These are phyloP conservation scores for Papilio helenus DNA, from an alignment of 1,140 invertebrate species.

Conservation along the genomic window DNA sequence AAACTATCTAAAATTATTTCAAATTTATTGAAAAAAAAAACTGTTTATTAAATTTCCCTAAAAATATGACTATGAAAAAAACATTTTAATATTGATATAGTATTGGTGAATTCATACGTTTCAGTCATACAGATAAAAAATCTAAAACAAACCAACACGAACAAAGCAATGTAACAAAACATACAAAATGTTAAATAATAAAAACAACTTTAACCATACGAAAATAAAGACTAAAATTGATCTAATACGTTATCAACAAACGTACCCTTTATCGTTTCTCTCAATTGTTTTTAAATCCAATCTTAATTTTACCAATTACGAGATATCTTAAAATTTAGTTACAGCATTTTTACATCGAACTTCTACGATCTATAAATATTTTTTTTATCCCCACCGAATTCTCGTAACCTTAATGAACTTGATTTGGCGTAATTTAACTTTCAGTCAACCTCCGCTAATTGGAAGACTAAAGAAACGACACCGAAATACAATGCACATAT, in stretches of 20 bases:
- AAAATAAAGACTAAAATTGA: neutral
- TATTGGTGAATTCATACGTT: neutral
- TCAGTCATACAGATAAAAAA: neutral
- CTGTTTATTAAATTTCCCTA: no score
- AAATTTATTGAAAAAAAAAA: no score
- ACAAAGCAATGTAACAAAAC: neutral
- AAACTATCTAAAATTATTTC: no score
- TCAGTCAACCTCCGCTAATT: constrained; percentile 70
- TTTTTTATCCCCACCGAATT: constrained; percentile 46
- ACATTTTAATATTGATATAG: neutral
- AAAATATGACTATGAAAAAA: no score
- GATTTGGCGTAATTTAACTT: constrained; percentile 60
- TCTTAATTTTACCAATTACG: constrained; percentile 36
- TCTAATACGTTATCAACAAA: neutral
- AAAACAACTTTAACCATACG: neutral
- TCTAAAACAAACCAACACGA: neutral
- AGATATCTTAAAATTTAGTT: constrained; percentile 39
- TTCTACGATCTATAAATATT: constrained; percentile 49
- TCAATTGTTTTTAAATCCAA: constrained; percentile 34
- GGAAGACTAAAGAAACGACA: constrained; percentile 71
- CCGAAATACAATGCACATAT: constrained; percentile 19
- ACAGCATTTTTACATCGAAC: constrained; percentile 40
- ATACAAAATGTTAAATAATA: neutral
- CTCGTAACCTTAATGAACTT: constrained; percentile 64
- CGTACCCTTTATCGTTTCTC: constrained; percentile 18